These are phyloP conservation scores for Lysandra coridon DNA, from an alignment of 2,888 invertebrate genomes.

Conservation along the genomic window DNA sequence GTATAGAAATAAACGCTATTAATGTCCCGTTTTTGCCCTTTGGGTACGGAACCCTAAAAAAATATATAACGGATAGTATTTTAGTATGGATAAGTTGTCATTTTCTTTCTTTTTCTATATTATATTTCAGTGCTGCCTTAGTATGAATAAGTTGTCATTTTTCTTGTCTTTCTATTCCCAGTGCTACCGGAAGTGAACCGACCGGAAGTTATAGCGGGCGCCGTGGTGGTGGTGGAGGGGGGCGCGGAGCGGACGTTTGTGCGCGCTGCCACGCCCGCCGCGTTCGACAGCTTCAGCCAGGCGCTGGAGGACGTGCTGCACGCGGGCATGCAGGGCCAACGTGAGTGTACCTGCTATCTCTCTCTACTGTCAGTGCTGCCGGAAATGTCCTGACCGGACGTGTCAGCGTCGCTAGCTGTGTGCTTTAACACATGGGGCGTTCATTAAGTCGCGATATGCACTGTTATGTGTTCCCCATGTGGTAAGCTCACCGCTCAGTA, in stretches of 20 bases:
- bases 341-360: not conserved
- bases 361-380: too few relatives aligned
- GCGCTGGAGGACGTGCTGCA: slow-evolving; percentile 50
- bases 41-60: too few relatives aligned
- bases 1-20: too few relatives aligned
- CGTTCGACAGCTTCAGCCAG: slow-evolving; percentile 47
- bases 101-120: not conserved
- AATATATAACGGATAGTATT: too few relatives aligned
- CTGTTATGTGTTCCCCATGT: too few relatives aligned
- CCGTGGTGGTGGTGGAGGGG: slow-evolving; percentile 46
- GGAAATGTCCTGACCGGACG: too few relatives aligned
- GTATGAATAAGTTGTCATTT: not conserved
- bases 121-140: too few relatives aligned
- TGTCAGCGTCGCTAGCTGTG: too few relatives aligned
- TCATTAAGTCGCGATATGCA: too few relatives aligned
- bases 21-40: too few relatives aligned
- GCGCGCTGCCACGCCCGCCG: slow-evolving; percentile 43
- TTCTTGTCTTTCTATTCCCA: not conserved
- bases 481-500: too few relatives aligned
- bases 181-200: slow-evolving; percentile 52
- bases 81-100: not conserved
- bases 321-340: slow-evolving; percentile 49
- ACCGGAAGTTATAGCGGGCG: slow-evolving; percentile 41
- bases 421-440: too few relatives aligned
- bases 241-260: slow-evolving; percentile 48